Conservation (phyloP, 2,113 vertebrate species). For the Gasterosteus aculeatus region DNA sequence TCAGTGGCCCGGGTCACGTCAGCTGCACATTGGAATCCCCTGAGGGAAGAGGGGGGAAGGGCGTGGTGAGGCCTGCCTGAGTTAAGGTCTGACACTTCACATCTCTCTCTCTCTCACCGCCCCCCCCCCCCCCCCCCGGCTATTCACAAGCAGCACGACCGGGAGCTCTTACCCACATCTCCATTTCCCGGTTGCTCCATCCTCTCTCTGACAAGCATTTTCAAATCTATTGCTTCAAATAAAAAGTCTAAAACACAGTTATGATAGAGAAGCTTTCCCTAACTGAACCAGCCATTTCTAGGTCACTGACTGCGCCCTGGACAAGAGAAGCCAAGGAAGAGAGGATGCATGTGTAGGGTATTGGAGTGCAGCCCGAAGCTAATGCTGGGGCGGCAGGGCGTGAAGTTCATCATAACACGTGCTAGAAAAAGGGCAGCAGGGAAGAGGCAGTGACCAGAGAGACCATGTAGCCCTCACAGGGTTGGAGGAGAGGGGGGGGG, state of each 20-base stretch:
- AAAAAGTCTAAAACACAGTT: conserved; percentile 17
- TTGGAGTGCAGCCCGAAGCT: conserved; percentile 50
- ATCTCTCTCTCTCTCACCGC: conserved; percentile 3
- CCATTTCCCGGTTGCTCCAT: neutral
- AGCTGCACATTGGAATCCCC: conserved; percentile 66
- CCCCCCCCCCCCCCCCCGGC: neutral
- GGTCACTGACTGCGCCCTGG: conserved; percentile 42
- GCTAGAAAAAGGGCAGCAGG: conserved; percentile 53
- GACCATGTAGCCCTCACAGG: conserved; percentile 35
- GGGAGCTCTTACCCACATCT: conserved; percentile 18
- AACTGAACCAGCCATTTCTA: conserved; percentile 36
- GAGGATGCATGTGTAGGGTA: conserved; percentile 45
- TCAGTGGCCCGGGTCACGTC: conserved; percentile 68
- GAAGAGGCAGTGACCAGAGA: conserved; percentile 47
- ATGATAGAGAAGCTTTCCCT: neutral
- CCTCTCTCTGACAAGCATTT: neutral
- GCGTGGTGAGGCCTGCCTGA: conserved; percentile 47
- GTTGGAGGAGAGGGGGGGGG: neutral
- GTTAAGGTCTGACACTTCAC: conserved; percentile 42
- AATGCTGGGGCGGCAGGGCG: conserved; percentile 46
- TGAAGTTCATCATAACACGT: conserved; percentile 65
- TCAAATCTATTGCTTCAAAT: neutral
- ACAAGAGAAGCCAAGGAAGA: conserved; percentile 39
- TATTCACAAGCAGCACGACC: conserved; percentile 32
- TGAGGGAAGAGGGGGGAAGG: conserved; percentile 54